Base-by-base conservation (phyloP, 2,113 vertebrate genomes). In the Laticauda laticaudata region DNA sequence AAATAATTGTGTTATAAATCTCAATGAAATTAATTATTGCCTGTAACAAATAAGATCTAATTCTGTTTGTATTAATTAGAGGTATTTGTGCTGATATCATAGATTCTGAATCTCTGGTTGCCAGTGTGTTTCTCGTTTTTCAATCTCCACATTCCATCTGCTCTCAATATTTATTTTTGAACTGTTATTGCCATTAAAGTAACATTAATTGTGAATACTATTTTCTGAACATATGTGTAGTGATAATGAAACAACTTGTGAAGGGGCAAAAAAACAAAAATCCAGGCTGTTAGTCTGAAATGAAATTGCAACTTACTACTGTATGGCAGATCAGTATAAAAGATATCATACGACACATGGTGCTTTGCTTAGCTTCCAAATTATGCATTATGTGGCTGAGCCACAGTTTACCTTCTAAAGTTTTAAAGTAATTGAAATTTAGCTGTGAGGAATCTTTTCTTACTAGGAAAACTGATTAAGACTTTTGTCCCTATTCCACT, bases 71-170 rank as follows among this genome's bases (percentile, higher is more conserved):
- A 57, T 18, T 20, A 53, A 34, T 26, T 75, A 54, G n/a, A 9
- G 0, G 4, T 55, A 57, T 7, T 53, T 86, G 64, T 11, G 90
- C 61, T 11, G 15, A 75, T 75, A 75, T 34, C 64, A 7, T 75
- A 29, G 64, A 75, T 75, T n/a, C n/a, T 75, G 64, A 75, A 34
- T 75, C n/a, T 75, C 15, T 6, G 69, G n/a, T 75, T 34, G 34
- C 14, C 29, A 39, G 15, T 21, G 29, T 91, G 21, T 54, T 43
- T 20, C 4, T 20, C 20, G 48, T 29, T 81, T 6, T 54, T 91
- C 20, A 8, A 8, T 57, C 24, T 86, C 0, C 0, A 0, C 0
- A 12, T 0, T 0, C 10, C 39, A n/a, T 2, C 0, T 64, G 24
- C 24, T 64, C 21, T 69, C 89, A 64, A 45, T 64, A 90, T 64